Evolutionary conservation across 1,140 invertebrate genomes (phyloP), one percentile per base, ranked within the genome.

Genomic region (Stegodyphus dumicola): DNA sequence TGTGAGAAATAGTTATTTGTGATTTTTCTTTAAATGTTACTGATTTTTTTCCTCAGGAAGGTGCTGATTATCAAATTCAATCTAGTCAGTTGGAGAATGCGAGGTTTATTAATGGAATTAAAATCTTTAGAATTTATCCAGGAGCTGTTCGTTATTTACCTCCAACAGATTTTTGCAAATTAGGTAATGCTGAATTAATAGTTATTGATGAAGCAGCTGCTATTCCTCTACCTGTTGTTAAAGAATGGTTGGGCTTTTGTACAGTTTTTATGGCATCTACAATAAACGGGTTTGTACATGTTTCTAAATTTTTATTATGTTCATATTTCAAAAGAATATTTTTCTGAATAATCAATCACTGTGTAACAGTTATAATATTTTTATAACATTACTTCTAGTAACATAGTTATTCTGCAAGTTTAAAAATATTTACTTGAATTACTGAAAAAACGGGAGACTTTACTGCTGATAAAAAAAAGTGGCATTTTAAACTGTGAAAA

Each of bases 191-290:
- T 15, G 98, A 99, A 91, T 91, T 99, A 15, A 92, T 99, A 52
- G 94, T 99, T 33, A 99, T 99, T 88, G 99, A 99, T 90, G 99
- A 99, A 92, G 99, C 99, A 10, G 99, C 98, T 5, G 99, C 98
- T 18, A 99, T 99, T 88, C 99, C 99, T 0, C 91, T 99, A 70
- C 95, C 96, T 0, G 93, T 97, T 88, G 97, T 99, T 0, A 97
- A 96, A 89, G 93, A 94, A 66, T 83, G 70, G 79, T 94, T 98
- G 89, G 92, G 96, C 0, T 96, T 97, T 0, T 98, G 98, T 89
- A 92, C 99, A 54, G 95, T 98, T 7, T 97, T 99, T 89, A 93
- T 99, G 89, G 95, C 99, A 0, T 99, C 98, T 0, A 99, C 99
- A 0, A 96, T 99, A 52, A 98, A 98, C 90, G 98, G 97, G 89